Evolutionary conservation across 2,797 vertebrate genomes (phyloP).

Genomic region (Staurois parvus): DNA sequence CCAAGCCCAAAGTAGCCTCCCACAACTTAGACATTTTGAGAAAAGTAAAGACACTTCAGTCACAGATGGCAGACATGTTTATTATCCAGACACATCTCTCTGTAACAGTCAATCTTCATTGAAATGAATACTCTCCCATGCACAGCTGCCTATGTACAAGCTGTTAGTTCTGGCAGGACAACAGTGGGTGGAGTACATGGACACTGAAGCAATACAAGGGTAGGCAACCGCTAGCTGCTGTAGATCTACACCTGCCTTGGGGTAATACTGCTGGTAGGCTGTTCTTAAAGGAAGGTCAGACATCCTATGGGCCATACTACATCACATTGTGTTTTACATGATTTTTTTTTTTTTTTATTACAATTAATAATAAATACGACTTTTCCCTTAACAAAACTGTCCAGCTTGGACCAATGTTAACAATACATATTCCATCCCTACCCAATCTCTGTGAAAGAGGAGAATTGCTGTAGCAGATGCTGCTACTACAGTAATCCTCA

Average conservation of each 20-base stretch:
- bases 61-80: not conserved
- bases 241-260: not conserved
- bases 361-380: not conserved
- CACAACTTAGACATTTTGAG: not conserved
- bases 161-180: not conserved
- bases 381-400: too few species aligned
- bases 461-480: too few species aligned
- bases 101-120: not conserved
- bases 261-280: too few species aligned
- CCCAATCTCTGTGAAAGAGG: too few species aligned
- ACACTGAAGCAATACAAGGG: not conserved
- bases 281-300: too few species aligned
- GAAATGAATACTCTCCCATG: conserved; percentile 28
- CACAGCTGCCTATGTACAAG: conserved; percentile 21
- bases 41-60: not conserved
- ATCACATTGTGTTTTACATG: not conserved
- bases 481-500: too few species aligned
- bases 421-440: too few species aligned
- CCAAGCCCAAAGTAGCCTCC: too few species aligned
- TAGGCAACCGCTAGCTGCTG: not conserved
- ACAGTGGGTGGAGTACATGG: not conserved
- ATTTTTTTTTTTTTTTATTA: not conserved
- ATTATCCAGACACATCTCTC: not conserved
- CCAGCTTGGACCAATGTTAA: too few species aligned
- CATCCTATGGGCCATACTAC: not conserved